These are phyloP conservation scores for Calameuta pallipes DNA, from an alignment of 2,888 invertebrate species.

Conservation along the genomic window DNA sequence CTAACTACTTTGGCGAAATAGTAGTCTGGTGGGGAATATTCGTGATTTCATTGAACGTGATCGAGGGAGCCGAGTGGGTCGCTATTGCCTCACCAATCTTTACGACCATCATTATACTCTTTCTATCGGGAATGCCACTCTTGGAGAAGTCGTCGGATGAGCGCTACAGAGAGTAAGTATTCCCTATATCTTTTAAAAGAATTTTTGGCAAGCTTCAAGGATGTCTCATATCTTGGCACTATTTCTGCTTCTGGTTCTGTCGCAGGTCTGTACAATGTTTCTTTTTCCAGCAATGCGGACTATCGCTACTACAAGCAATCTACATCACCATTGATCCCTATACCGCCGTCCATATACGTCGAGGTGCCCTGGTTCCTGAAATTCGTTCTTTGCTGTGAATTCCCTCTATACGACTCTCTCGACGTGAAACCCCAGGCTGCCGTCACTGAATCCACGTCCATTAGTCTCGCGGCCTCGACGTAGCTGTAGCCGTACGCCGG, in stretches of 20 bases:
- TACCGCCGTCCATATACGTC: constrained; percentile 88
- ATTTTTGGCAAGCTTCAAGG: constrained; percentile 1
- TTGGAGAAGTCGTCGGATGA: constrained; percentile 90
- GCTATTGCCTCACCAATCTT: constrained; percentile 89
- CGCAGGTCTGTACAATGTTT: background rate
- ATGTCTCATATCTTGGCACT: background rate
- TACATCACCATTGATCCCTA: constrained; percentile 89
- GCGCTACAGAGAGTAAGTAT: constrained; percentile 83
- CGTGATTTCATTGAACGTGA: constrained; percentile 86
- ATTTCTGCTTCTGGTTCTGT: background rate
- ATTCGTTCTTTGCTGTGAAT: constrained; percentile 88
- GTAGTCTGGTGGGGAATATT: constrained; percentile 95
- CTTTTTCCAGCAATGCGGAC: constrained; percentile 75
- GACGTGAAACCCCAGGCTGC: constrained; percentile 75
- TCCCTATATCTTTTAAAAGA: background rate
- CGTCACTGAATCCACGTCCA: constrained; percentile 78
- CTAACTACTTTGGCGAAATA: constrained; percentile 95
- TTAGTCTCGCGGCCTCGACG: constrained; percentile 78
- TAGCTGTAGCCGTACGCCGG: constrained; percentile 74
- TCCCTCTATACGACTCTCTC: constrained; percentile 85
- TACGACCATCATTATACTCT: constrained; percentile 86
- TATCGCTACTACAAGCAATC: constrained; percentile 89
- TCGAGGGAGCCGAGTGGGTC: constrained; percentile 87
- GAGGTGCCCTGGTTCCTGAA: constrained; percentile 87
- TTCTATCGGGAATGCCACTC: constrained; percentile 90